A percentile compares a stretch with the other conserved stretches of the same genome.
Conservation (phyloP, 2,113 vertebrate species). For the Prietella phreatophila region DNA sequence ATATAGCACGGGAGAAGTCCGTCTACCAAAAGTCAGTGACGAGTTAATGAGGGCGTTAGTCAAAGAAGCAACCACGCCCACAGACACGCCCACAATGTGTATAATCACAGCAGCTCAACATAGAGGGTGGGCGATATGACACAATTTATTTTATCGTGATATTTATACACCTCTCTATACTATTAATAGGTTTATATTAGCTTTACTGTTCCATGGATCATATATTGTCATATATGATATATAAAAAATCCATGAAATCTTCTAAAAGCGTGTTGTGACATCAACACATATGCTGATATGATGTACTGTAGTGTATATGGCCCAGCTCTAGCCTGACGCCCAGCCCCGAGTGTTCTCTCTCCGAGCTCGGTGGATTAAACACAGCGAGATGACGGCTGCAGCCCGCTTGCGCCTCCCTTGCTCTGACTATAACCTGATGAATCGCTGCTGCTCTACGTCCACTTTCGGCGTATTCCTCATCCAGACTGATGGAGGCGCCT, state of each 20-base stretch:
- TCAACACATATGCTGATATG: not conserved
- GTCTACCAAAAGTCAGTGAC: not conserved
- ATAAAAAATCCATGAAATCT: not conserved
- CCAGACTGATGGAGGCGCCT: slow-evolving; percentile 86
- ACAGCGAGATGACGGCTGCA: not conserved
- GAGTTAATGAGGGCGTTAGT: not conserved
- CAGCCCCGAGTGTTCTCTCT: not conserved
- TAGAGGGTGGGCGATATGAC: not conserved
- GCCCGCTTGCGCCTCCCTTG: slow-evolving; percentile 66
- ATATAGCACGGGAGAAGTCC: not conserved
- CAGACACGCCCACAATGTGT: not conserved
- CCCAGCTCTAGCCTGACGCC: no score
- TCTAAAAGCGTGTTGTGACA: not conserved
- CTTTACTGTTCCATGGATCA: no score
- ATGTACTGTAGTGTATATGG: not conserved
- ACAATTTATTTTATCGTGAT: not conserved
- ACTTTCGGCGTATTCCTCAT: slow-evolving; percentile 76
- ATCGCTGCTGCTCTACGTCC: slow-evolving; percentile 73
- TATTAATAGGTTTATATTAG: not conserved
- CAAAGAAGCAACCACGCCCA: not conserved
- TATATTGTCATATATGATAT: no score
- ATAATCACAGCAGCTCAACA: not conserved
- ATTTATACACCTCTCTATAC: not conserved
- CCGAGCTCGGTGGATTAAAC: not conserved
- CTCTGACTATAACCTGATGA: slow-evolving; percentile 83